Percentiles rank a stretch among this genome's conserved stretches.
Conservation (phyloP, 1,140 invertebrate genomes). For the Aphelinus certus region DNA sequence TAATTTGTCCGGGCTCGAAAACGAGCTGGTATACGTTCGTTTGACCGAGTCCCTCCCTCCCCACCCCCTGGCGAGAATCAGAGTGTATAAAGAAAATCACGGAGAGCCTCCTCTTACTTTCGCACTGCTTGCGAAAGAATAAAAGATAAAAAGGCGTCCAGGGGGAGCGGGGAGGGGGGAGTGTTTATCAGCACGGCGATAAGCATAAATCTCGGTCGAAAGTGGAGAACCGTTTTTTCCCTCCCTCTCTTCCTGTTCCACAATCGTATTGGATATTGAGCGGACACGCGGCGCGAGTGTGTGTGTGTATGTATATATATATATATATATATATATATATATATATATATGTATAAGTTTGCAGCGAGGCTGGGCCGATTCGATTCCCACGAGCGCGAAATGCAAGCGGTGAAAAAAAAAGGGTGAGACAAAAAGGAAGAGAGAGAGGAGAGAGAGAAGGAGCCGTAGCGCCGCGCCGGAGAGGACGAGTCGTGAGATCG, state of each 20-base stretch:
- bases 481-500: constrained; percentile 34
- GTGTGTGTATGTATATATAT: too few relatives aligned
- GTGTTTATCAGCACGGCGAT: constrained; percentile 23
- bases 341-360: background rate
- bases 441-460: constrained; percentile 21
- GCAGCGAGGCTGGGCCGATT: constrained; percentile 18
- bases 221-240: constrained; percentile 23
- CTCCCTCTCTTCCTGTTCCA: background rate
- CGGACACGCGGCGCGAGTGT: too few relatives aligned
- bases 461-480: background rate
- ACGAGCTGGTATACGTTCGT: too few relatives aligned
- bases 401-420: constrained; percentile 31
- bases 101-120: too few relatives aligned
- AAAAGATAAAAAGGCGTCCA: constrained; percentile 40
- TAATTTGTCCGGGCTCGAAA: too few relatives aligned
- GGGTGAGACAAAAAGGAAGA: constrained; percentile 35
- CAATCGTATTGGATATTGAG: too few relatives aligned
- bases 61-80: too few relatives aligned
- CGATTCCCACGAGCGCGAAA: constrained; percentile 42
- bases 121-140: background rate
- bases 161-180: constrained; percentile 39
- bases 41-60: too few relatives aligned
- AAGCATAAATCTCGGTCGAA: constrained; percentile 35
- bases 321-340: background rate
- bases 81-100: too few relatives aligned